Percentiles rank a stretch among this genome's conserved stretches.
Conservation (phyloP, 2,888 invertebrate species). For the Chirona hameri region DNA sequence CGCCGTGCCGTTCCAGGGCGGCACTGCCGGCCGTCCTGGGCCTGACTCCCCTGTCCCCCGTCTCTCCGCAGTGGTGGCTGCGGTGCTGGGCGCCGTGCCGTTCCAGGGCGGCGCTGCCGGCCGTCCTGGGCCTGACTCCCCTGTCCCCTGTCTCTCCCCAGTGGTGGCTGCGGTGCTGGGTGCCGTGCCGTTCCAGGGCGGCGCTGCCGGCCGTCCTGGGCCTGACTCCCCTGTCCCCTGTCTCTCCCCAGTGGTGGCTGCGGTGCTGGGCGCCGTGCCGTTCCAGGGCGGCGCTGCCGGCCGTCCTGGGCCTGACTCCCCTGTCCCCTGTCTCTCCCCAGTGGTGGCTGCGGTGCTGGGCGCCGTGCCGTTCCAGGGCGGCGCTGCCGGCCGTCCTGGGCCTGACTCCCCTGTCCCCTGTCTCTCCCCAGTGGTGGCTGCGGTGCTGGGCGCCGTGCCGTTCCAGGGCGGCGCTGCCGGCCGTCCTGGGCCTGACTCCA, state of each 20-base stretch:
- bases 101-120: slow-evolving; percentile 79
- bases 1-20: not conserved
- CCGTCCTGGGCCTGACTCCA: too few relatives aligned
- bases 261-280: slow-evolving; percentile 90
- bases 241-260: slow-evolving; percentile 66
- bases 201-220: slow-evolving; percentile 69
- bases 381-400: slow-evolving; percentile 76
- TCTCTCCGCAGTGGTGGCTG: slow-evolving; percentile 67
- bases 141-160: slow-evolving; percentile 42
- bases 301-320: slow-evolving; percentile 50
- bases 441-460: too few relatives aligned
- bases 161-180: slow-evolving; percentile 88
- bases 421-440: too few relatives aligned
- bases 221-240: too few relatives aligned
- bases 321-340: slow-evolving; percentile 42
- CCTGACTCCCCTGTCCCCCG: too few relatives aligned
- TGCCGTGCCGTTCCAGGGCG: slow-evolving; percentile 84
- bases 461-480: too few relatives aligned
- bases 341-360: slow-evolving; percentile 88
- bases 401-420: too few relatives aligned
- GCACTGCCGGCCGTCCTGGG: slow-evolving; percentile 41
- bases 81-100: slow-evolving; percentile 90
- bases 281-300: slow-evolving; percentile 79
- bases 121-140: slow-evolving; percentile 50
- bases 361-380: slow-evolving; percentile 84